Base-by-base conservation (phyloP, 2,113 vertebrate genomes). In the Struthio camelus region DNA sequence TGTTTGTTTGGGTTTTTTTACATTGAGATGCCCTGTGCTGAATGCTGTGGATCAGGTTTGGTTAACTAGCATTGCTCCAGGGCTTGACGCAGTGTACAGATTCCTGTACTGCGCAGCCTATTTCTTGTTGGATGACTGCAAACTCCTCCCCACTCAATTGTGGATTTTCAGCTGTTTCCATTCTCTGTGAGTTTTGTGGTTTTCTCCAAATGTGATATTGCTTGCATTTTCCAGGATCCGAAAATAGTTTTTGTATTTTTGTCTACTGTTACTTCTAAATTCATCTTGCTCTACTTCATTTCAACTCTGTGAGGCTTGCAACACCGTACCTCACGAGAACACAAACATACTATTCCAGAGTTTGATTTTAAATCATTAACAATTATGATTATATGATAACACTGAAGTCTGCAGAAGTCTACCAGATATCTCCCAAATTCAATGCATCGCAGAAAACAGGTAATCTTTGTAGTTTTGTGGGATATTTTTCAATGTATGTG, bases 1-100 rank as follows among this genome's bases (percentile, higher is more conserved):
- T 30, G 10, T 48, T 30, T 4, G 2, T 5, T 67, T 42, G 86
- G 9, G 44, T 93, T 93, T 84, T 51, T 16, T 56, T 89, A 87
- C 44, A 23, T 20, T 11, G 53, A 40, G 53, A 76, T 58, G 80
- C 11, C 27, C 58, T 50, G 27, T 77, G 58, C 62, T 92, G 91
- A 96, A 96, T 94, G 95, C 78, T 89, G 94, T 32, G 85, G 81
- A 82, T 93, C 94, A 91, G 88, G 96, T 95, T 94, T 92, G 66
- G 80, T 76, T 93, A 82, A 81, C 8, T 62, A 94, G 34, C 22
- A 36, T 28, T 62, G 87, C 93, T 67, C 71, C 65, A 65, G 71
- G 89, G 89, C 78, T 77, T 85, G 1, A 6, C 1, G 8, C 36
- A 59, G 12, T 59, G 44, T 70, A 61, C 40, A 66, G 22, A 87